Percentiles rank a stretch among this genome's conserved stretches.
These are phyloP conservation scores for Melanostigma gelatinosum DNA, from an alignment of 2,113 vertebrate genomes.

Conservation along the genomic window DNA sequence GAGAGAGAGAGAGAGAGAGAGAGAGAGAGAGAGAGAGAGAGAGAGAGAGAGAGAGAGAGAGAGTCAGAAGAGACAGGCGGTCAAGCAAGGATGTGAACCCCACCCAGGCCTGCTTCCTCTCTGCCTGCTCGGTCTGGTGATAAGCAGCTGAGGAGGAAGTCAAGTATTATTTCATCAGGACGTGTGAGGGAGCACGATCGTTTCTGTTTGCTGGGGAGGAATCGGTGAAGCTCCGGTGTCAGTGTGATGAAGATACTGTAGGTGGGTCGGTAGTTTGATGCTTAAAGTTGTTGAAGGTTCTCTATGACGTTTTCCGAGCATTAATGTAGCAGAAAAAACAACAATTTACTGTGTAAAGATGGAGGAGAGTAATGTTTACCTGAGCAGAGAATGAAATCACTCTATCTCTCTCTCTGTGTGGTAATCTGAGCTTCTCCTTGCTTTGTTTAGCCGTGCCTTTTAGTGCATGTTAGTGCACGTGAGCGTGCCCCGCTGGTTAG, in stretches of 20 bases:
- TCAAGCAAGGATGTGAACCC: conserved; percentile 64
- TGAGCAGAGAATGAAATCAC: not conserved
- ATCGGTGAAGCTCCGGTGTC: conserved; percentile 8
- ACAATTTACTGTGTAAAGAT: not conserved
- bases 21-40: not conserved
- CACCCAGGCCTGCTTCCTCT: conserved; percentile 61
- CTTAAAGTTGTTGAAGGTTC: not conserved
- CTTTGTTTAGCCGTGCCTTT: not conserved
- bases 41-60: conserved; percentile 26
- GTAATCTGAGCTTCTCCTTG: not conserved
- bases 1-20: not conserved
- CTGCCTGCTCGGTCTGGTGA: conserved; percentile 42
- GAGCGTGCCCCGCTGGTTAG: not conserved
- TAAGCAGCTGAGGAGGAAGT: conserved; percentile 62
- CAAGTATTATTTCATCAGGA: conserved; percentile 53
- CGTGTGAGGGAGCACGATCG: conserved; percentile 15
- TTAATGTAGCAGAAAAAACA: not conserved
- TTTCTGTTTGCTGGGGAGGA: conserved; percentile 17
- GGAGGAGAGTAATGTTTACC: not conserved
- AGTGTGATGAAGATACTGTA: conserved; percentile 19
- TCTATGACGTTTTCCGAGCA: not conserved
- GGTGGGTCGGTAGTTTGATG: conserved; percentile 32
- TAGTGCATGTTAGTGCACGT: not conserved
- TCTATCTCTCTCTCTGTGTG: not conserved
- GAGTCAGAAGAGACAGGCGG: conserved; percentile 50